Conservation (phyloP, 2,888 invertebrate species). For the Ceriagrion tenellum region DNA sequence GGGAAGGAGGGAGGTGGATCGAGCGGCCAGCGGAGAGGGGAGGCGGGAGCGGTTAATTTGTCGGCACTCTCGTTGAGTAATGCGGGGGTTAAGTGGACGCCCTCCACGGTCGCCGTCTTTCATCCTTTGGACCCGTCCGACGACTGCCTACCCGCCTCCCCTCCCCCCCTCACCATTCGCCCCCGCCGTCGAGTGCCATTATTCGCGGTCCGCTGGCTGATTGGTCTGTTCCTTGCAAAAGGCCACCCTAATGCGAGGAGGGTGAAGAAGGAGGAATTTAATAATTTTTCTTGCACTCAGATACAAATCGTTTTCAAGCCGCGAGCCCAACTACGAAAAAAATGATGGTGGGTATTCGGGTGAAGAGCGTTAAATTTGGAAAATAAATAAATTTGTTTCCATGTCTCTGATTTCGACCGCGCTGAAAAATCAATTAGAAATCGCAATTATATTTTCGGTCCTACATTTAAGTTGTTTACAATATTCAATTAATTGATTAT, state of each 20-base stretch:
- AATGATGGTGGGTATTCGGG: not conserved
- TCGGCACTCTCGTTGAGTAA: conserved; percentile 34
- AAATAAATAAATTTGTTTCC: not conserved
- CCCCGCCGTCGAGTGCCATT: not conserved
- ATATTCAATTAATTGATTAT: not conserved
- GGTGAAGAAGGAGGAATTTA: not conserved
- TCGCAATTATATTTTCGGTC: not conserved
- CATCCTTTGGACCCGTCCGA: conserved; percentile 19
- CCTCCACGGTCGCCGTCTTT: conserved; percentile 27
- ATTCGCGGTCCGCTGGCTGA: conserved; percentile 36
- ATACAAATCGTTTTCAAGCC: not conserved
- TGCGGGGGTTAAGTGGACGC: conserved; percentile 23
- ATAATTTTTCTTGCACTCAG: not conserved
- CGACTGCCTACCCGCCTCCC: not conserved
- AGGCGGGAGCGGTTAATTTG: not conserved
- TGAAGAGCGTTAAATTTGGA: not conserved
- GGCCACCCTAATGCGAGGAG: not conserved
- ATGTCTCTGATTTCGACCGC: not conserved
- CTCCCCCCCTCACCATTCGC: not conserved
- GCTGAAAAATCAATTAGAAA: not conserved
- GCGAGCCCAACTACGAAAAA: not conserved
- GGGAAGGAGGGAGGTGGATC: not conserved
- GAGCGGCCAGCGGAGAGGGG: not conserved
- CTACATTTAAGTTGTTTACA: not conserved
- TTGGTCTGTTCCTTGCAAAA: not conserved